Percentiles rank a stretch among this genome's conserved stretches.
Conservation (phyloP, 2,888 invertebrate species). For the Sphaeridia pumilis region DNA sequence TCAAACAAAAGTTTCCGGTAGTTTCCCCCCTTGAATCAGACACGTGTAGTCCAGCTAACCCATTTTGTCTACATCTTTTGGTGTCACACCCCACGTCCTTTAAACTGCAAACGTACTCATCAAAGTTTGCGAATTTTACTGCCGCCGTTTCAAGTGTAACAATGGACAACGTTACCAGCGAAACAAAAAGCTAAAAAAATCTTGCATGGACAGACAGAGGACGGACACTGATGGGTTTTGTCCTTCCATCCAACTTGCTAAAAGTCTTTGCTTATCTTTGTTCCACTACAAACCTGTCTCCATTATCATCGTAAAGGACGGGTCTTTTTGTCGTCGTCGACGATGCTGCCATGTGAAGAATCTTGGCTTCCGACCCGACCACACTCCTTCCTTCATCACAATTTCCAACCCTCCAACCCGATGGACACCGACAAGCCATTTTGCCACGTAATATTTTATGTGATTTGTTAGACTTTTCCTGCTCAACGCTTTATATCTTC, state of each 20-base stretch:
- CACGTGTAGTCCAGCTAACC: no score
- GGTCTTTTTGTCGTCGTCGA: no score
- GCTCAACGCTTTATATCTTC: slow-evolving; percentile 18
- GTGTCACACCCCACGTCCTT: no score
- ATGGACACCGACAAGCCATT: slow-evolving; percentile 13
- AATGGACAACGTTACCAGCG: no score
- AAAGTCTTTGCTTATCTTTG: slow-evolving; percentile 2
- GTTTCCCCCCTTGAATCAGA: no score
- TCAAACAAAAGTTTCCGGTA: slow-evolving; percentile 3
- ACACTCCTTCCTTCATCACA: not conserved
- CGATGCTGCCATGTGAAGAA: not conserved
- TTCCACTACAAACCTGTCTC: slow-evolving; percentile 4
- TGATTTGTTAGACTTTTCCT: slow-evolving; percentile 19
- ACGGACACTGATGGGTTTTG: slow-evolving; percentile 5
- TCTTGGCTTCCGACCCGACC: not conserved
- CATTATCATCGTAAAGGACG: not conserved
- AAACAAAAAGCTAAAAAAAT: no score
- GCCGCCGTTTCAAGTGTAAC: no score
- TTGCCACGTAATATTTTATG: slow-evolving; percentile 19
- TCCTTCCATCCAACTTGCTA: slow-evolving; percentile 2
- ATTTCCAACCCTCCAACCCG: slow-evolving; percentile 1
- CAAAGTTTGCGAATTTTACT: no score
- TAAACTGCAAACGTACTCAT: no score
- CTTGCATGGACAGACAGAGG: slow-evolving; percentile 1
- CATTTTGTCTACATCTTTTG: no score